These are phyloP conservation scores for Bungarus multicinctus DNA, from an alignment of 2,113 vertebrate species.

Conservation along the genomic window DNA sequence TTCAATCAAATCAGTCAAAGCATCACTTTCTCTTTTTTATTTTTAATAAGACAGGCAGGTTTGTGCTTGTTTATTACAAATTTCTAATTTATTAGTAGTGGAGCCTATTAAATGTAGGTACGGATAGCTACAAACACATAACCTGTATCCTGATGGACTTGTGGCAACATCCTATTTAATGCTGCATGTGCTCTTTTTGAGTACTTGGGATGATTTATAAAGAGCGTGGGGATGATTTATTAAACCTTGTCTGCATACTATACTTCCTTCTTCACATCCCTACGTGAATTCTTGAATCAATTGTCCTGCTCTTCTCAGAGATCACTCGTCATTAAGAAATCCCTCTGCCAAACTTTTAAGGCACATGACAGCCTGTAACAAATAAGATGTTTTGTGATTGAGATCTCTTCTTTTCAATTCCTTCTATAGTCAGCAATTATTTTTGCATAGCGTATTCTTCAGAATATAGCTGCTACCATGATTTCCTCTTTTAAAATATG, in stretches of 20 bases:
- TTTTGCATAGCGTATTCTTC: not conserved
- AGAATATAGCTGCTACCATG: not conserved
- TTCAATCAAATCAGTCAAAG: conserved; percentile 15
- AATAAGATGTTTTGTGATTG: not conserved
- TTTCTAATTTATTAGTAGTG: not conserved
- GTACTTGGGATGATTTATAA: not conserved
- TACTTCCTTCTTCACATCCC: not conserved
- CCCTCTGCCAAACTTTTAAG: not conserved
- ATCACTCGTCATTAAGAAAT: not conserved
- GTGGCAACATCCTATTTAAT: not conserved
- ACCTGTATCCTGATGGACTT: not conserved
- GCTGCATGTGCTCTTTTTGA: not conserved
- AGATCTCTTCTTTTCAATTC: not conserved
- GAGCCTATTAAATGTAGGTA: not conserved
- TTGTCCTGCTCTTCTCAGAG: not conserved
- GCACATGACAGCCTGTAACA: not conserved
- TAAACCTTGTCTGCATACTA: not conserved
- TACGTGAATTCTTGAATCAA: not conserved
- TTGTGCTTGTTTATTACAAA: not conserved
- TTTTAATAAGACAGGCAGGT: not conserved
- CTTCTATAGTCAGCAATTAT: not conserved
- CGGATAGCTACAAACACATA: not conserved
- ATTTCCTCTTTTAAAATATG: not conserved
- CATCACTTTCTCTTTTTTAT: not conserved
- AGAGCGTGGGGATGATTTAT: not conserved